Evolutionary conservation across 2,113 vertebrate species (phyloP), one percentile per base, ranked within the genome.

Genomic region (Malurus alboscapulatus): DNA sequence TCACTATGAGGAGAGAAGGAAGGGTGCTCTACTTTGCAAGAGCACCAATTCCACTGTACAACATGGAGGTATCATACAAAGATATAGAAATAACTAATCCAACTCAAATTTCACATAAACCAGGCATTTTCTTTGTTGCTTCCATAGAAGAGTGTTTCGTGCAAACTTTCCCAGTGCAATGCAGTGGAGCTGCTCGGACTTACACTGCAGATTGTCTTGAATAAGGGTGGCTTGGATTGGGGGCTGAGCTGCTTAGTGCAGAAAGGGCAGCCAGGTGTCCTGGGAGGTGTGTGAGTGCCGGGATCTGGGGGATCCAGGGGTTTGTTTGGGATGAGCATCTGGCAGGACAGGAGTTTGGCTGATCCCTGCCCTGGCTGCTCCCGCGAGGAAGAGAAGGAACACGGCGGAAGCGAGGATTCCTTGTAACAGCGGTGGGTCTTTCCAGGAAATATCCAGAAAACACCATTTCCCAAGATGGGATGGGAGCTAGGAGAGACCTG

Each of bases 371-470:
- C 55, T 50, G 14, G 14, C 77, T 92, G 69, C 81, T 68, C 54
- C 74, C 40, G 27, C 1, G 2, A 58, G 74, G 51, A 42, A 16
- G 36, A 50, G 51, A 5, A 32, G 55, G 48, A 48, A 14, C 0
- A 1, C 18, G 53, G 50, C 0, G 1, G 42, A 61, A 75, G 51
- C 34, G 24, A 44, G 67, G 57, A 50, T 62, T 92, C 55, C 40
- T 17, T n/a, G 22, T 6, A 26, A 40, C 36, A 27, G 22, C 14
- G 9, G 40, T 47, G 63, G 30, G 10, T 47, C 51, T 84, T 94
- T 91, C 75, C 82, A 85, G 84, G 89, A 92, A 92, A 77, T 34
- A 66, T 5, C 58, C 50, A 55, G 47, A 69, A 69, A 85, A 47
- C 32, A 65, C 27, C 13, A 10, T 83, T 82, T 48, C 63, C 67